Base-by-base conservation (phyloP, 2,888 invertebrate genomes). In the Bellardia pandia region DNA sequence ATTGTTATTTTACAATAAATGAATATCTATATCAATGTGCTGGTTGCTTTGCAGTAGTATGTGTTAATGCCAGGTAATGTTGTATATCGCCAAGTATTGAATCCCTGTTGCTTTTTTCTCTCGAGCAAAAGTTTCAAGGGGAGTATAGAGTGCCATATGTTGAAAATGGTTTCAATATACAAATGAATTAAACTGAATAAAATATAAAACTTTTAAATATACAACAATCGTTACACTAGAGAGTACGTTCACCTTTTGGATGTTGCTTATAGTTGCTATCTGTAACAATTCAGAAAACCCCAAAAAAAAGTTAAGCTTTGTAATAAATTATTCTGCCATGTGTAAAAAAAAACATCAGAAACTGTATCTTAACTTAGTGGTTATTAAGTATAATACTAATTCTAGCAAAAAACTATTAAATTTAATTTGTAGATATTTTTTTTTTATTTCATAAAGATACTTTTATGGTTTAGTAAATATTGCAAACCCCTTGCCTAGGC, bases 1-100 rank as follows among this genome's bases (percentile, higher is more conserved):
- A 86, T 86, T 86, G 72, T 86, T 86, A 86, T 84, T 83, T 79
- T 83, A 71, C 79, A 79, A 86, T 84, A 84, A 72, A 74, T 84
- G 72, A 68, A 74, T 58, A 51, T 74, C n/a, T 72, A 53, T 45
- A 45, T 33, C 33, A 56, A 9, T 6, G 14, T 83, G 13, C 48
- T 76, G 56, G 48, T 30, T 80, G 14, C 13, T 53, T 30, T 71
- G 48, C 71, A 14, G 11, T 79, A 14, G 11, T 45, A 42, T 60
- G 11, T 7, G n/a, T 62, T 16, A 51, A 48, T 48, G 48, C 37
- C 37, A 30, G 51, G 51, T 76, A 48, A 51, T 37, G 75, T 48
- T 62, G 48, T 51, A 14, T 62, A 11, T 76, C 37, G 33, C 23
- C 37, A 7, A 3, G 13, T 16, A 14, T 58, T 42, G 23, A 4